phyloP scores from a whole-genome alignment of 2,113 vertebrate genomes.

The Tichodroma muraria region DNA sequence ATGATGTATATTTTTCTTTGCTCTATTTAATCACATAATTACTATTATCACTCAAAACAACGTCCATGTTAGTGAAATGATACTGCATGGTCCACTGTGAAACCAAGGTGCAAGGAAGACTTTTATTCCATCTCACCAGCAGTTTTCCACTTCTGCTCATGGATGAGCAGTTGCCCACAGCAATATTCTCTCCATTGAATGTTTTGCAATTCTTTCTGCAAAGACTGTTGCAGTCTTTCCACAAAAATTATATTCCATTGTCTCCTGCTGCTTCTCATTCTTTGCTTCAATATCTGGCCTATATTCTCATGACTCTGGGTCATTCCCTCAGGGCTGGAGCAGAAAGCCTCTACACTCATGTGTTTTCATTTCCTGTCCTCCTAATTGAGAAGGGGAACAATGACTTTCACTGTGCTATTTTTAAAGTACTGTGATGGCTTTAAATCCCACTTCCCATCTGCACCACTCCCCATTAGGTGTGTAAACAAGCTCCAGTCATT shows the following conservation, averaged over 20 bases:
- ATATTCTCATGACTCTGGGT: conserved; percentile 43
- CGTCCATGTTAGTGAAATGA: not conserved
- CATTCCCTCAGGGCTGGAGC: not conserved
- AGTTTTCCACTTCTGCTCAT: not conserved
- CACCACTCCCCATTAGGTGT: not conserved
- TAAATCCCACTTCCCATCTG: not conserved
- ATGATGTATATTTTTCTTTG: not conserved
- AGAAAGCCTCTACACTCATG: not conserved
- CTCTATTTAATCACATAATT: not conserved
- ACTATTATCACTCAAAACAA: not conserved
- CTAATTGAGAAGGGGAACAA: not conserved
- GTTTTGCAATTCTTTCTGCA: not conserved
- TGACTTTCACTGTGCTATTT: conserved; percentile 17
- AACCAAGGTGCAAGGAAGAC: not conserved
- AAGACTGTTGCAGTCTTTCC: not conserved
- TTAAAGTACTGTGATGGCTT: not conserved
- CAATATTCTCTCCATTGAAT: not conserved
- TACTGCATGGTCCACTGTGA: not conserved
- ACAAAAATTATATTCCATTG: not conserved
- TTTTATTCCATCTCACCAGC: not conserved
- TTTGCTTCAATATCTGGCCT: conserved; percentile 24
- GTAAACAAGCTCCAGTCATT: not conserved
- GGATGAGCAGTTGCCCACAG: not conserved
- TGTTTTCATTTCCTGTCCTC: not conserved
- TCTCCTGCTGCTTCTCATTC: conserved; percentile 23